Conservation (phyloP, 2,888 invertebrate species). For the Lucinisca nassula region DNA sequence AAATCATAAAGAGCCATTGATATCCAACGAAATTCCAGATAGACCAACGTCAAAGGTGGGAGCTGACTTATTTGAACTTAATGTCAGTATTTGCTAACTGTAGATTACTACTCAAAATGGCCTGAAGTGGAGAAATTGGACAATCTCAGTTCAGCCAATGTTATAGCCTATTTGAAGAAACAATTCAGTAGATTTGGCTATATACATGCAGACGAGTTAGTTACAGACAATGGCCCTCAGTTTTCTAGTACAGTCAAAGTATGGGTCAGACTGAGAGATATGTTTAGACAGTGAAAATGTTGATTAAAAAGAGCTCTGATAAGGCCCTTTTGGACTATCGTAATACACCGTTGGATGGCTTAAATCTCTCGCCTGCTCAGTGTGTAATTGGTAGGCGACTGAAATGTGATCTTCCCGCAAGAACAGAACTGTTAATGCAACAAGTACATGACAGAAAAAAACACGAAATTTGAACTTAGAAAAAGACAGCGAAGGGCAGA, state of each 20-base stretch:
- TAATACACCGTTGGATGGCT: constrained; percentile 52
- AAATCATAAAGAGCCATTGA: constrained; percentile 55
- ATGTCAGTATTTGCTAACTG: constrained; percentile 52
- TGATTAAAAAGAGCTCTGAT: constrained; percentile 29
- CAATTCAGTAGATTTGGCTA: constrained; percentile 36
- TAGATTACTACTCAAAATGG: constrained; percentile 59
- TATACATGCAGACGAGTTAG: constrained; percentile 29
- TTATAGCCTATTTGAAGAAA: constrained; percentile 47
- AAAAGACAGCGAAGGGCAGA: too few relatives aligned
- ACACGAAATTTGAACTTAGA: too few relatives aligned
- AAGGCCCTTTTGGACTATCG: constrained; percentile 38
- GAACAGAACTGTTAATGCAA: not conserved
- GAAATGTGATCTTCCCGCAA: not conserved
- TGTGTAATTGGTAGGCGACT: constrained; percentile 31
- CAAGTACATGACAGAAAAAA: not conserved
- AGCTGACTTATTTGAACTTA: constrained; percentile 57
- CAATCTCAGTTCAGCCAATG: constrained; percentile 13
- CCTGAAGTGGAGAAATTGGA: constrained; percentile 55
- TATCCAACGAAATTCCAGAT: constrained; percentile 55
- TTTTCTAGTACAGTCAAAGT: constrained; percentile 18
- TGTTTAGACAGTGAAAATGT: constrained; percentile 52
- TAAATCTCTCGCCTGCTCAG: constrained; percentile 46
- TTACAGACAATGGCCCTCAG: constrained; percentile 54
- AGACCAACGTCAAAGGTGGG: constrained; percentile 58
- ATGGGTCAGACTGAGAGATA: constrained; percentile 42